Evolutionary conservation across 2,797 vertebrate species (phyloP), one percentile per base, ranked within the genome.

Genomic region (Sebastes glaucus): DNA sequence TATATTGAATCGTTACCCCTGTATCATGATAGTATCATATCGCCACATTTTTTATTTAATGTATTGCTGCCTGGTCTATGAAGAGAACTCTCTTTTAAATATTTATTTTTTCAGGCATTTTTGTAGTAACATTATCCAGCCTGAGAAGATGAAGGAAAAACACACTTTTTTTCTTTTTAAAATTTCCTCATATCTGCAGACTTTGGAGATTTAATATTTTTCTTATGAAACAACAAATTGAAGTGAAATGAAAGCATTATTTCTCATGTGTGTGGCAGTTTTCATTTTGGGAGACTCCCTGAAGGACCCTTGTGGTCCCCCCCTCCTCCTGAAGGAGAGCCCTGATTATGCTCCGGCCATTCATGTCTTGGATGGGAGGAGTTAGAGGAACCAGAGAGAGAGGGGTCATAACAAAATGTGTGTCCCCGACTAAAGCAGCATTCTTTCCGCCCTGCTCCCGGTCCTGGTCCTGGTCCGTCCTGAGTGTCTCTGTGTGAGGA

Each of bases 391-490:
- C 72, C 75, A 11, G 57, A 60, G 84, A 11, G 57, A 60, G 84
- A 81, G 81, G 91, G 92, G 86, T 89, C 90, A 89, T 60, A 83
- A 90, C 91, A 90, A 90, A 92, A 93, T 88, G 89, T 89, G 91
- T 87, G 93, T 94, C 89, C 91, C 89, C 66, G 72, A 82, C 88
- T 85, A 66, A 85, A 81, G 80, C 71, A 65, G 59, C 71, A 57
- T 60, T 85, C 80, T 90, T 89, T 93, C 91, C 90, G 83, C 87
- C 82, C 80, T 33, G 42, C 14, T 46, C 42, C 64, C n/a, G 42
- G 35, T 38, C 35, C 35, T 33, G 32, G 32, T 33, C 32, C 32
- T 16, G 75, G 18, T 53, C 61, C 64, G 84, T 80, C 72, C 63
- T 11, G 68, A 28, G 23, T 56, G 0, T 56, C 13, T 35, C 13